Conservation (phyloP, 2,797 vertebrate species). For the Syndactyla subalaris region DNA sequence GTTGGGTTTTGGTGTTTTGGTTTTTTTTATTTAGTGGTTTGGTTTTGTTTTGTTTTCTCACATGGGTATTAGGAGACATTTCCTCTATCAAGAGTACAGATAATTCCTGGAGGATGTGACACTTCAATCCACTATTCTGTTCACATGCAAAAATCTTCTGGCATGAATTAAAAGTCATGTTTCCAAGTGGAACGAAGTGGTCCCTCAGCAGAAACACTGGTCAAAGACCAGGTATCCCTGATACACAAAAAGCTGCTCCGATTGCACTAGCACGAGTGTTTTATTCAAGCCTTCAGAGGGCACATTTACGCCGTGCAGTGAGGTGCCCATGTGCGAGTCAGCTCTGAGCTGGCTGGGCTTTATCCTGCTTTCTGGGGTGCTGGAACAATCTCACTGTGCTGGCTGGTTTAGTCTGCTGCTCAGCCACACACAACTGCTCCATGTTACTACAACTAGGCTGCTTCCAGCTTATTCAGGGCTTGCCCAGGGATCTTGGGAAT, state of each 20-base stretch:
- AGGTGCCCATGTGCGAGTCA: background rate
- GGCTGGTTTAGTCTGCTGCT: background rate
- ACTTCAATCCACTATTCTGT: background rate
- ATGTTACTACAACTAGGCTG: background rate
- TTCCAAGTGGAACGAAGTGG: background rate
- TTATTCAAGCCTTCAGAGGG: background rate
- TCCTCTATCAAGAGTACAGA: background rate
- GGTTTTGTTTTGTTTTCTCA: accelerated
- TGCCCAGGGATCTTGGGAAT: background rate
- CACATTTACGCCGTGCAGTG: too few relatives aligned
- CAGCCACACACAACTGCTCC: background rate
- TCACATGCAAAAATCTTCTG: background rate
- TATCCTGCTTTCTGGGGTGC: background rate
- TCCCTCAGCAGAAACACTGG: background rate
- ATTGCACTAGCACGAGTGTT: background rate
- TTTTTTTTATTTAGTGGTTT: background rate
- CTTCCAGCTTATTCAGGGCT: background rate
- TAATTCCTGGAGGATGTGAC: background rate
- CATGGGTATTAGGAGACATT: background rate
- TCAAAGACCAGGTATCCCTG: background rate
- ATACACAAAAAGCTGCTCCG: background rate
- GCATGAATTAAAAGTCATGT: background rate
- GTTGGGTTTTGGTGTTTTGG: background rate
- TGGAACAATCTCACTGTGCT: background rate
- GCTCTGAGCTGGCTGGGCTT: background rate